These are phyloP conservation scores for Lophochroa leadbeateri DNA, from an alignment of 2,113 vertebrate genomes.

Conservation along the genomic window DNA sequence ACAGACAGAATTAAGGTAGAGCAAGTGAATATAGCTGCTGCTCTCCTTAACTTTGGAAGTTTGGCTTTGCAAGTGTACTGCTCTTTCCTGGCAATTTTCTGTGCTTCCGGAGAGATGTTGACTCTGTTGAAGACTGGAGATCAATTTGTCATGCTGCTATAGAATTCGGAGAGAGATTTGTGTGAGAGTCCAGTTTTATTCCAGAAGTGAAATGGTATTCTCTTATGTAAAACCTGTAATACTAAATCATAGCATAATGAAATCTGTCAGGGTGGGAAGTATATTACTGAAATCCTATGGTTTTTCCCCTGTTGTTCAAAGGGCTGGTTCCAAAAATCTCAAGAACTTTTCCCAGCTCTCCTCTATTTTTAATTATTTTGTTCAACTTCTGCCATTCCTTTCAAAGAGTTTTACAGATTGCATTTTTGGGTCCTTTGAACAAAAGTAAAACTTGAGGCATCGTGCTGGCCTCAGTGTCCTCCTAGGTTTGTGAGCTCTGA, in stretches of 20 bases:
- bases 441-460: no score
- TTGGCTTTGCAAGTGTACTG: neutral
- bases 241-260: neutral
- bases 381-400: neutral
- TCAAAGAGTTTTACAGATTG: no score
- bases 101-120: neutral
- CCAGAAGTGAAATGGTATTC: neutral
- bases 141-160: neutral
- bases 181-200: neutral
- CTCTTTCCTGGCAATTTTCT: neutral
- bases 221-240: neutral
- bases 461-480: neutral
- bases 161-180: neutral
- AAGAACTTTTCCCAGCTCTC: neutral
- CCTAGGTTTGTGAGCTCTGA: neutral
- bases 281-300: neutral
- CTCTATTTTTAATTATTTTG: neutral
- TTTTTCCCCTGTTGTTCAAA: neutral
- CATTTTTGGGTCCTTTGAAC: no score
- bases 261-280: neutral
- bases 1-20: neutral
- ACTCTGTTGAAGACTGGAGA: neutral
- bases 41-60: neutral
- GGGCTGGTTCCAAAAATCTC: neutral
- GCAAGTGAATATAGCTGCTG: neutral